Conservation (phyloP, 2,888 invertebrate species). For the Erebia palarica region DNA sequence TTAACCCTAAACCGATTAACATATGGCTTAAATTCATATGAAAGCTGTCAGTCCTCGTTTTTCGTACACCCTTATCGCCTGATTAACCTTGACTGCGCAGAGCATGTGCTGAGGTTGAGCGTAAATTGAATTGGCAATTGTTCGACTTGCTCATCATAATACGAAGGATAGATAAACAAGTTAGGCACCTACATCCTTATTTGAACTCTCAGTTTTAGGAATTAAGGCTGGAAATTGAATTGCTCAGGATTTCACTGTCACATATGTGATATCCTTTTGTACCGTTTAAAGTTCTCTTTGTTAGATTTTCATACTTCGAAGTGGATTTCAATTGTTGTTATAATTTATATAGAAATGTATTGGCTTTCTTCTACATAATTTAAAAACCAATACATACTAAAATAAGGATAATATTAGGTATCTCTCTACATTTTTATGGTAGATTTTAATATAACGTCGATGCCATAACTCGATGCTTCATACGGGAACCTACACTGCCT, state of each 20-base stretch:
- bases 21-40: conserved; percentile 3
- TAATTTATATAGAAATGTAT: no score
- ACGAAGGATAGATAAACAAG: conserved; percentile 27
- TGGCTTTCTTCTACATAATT: not conserved
- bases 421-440: not conserved
- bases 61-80: conserved; percentile 23
- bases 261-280: conserved; percentile 16
- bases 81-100: conserved; percentile 21
- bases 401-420: no score
- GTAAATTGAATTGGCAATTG: conserved; percentile 36
- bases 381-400: no score
- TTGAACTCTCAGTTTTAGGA: not conserved
- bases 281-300: conserved; percentile 15
- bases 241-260: not conserved
- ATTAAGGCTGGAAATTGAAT: conserved; percentile 13
- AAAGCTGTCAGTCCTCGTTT: not conserved
- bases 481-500: no score
- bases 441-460: not conserved
- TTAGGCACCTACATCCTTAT: not conserved
- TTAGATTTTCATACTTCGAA: conserved; percentile 5
- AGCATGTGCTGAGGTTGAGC: conserved; percentile 24
- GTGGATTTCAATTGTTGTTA: not conserved
- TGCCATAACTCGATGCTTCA: no score
- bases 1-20: not conserved
- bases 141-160: conserved; percentile 26